Percentiles rank a stretch among this genome's conserved stretches.
Evolutionary conservation across 2,888 invertebrate species (phyloP).

Genomic region (Euplexia lucipara): DNA sequence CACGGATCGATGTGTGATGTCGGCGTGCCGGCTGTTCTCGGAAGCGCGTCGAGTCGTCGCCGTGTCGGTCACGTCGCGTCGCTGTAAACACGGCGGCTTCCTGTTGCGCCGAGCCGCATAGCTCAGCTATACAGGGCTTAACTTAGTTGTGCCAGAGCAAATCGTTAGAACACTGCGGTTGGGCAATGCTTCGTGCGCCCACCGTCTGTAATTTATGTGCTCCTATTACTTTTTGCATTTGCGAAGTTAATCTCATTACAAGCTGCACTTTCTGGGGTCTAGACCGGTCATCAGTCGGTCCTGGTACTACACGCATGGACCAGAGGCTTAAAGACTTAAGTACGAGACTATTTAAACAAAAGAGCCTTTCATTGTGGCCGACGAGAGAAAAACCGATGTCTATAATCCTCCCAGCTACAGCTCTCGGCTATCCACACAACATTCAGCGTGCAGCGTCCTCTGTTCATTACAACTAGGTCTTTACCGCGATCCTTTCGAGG

Average conservation of each 20-base stretch:
- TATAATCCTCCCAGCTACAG: background rate
- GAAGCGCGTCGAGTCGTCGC: conserved; percentile 63
- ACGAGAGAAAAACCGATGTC: background rate
- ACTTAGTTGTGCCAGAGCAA: conserved; percentile 54
- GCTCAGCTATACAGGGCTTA: conserved; percentile 48
- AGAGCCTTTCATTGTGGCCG: background rate
- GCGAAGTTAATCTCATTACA: conserved; percentile 12
- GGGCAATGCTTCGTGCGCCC: conserved; percentile 41
- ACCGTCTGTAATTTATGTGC: conserved; percentile 17
- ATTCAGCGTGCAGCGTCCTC: conserved; percentile 15
- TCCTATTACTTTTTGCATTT: conserved; percentile 21
- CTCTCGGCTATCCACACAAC: background rate
- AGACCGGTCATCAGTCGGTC: background rate
- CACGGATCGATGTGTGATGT: conserved; percentile 39
- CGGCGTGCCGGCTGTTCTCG: conserved; percentile 57
- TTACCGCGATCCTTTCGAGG: conserved; percentile 44
- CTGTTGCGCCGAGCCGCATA: conserved; percentile 70
- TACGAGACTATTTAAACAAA: background rate
- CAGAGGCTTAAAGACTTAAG: background rate
- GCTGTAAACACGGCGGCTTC: conserved; percentile 72
- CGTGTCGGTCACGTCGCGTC: conserved; percentile 62
- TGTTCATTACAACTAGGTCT: conserved; percentile 19
- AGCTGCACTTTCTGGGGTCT: background rate
- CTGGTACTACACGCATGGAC: background rate
- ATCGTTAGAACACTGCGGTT: conserved; percentile 61